Percentiles rank a stretch among this genome's conserved stretches.
These are phyloP conservation scores for Pipistrellus kuhlii DNA, from an alignment of 2,797 vertebrate genomes.

Conservation along the genomic window DNA sequence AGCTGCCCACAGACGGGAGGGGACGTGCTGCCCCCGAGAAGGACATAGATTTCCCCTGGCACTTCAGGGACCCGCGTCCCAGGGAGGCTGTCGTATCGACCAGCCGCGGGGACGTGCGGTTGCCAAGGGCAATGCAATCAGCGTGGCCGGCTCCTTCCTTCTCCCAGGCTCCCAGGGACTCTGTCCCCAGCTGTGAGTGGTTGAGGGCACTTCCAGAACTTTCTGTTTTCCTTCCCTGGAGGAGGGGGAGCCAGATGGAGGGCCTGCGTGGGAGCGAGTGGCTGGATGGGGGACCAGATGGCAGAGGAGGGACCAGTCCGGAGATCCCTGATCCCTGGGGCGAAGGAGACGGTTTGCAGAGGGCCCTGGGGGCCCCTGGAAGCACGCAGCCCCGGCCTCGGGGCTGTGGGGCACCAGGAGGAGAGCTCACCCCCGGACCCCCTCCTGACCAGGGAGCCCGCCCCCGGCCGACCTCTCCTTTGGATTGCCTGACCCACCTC, in stretches of 20 bases:
- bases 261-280: neutral
- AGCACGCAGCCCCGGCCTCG: neutral
- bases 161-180: slow-evolving; percentile 61
- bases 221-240: slow-evolving; percentile 19
- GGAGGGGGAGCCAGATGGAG: neutral
- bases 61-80: slow-evolving; percentile 68
- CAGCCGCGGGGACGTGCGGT: slow-evolving; percentile 74
- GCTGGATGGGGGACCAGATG: neutral
- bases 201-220: neutral
- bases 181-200: neutral
- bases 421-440: accelerated
- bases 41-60: slow-evolving; percentile 73
- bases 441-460: neutral
- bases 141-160: slow-evolving; percentile 5
- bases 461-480: neutral
- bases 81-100: slow-evolving; percentile 55
- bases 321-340: no score
- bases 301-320: neutral
- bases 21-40: slow-evolving; percentile 55
- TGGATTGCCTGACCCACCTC: neutral
- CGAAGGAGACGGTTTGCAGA: accelerated
- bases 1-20: slow-evolving; percentile 11
- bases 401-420: neutral
- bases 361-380: neutral
- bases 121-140: slow-evolving; percentile 81